A percentile compares a stretch with the other conserved stretches of the same genome.
These are phyloP conservation scores for Acleris holmiana DNA, from an alignment of 2,888 invertebrate genomes.

Conservation along the genomic window DNA sequence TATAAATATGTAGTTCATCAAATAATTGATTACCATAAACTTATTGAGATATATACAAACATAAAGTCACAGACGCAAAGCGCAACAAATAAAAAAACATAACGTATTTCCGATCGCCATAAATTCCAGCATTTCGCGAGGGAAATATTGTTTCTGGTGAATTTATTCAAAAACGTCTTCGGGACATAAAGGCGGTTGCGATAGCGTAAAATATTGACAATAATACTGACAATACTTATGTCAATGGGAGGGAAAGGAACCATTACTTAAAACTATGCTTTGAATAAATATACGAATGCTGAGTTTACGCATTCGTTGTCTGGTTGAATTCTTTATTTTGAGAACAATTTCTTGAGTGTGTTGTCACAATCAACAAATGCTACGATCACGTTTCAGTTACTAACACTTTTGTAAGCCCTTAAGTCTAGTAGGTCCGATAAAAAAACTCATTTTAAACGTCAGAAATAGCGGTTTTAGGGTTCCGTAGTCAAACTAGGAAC, in stretches of 20 bases:
- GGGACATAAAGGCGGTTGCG: slow-evolving; percentile 39
- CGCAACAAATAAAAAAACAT: slow-evolving; percentile 32
- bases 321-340: too few relatives aligned
- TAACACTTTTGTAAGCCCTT: too few relatives aligned
- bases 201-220: slow-evolving; percentile 59
- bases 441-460: too few relatives aligned
- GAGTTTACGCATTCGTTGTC: not conserved
- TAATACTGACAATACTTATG: slow-evolving; percentile 17
- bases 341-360: too few relatives aligned
- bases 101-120: slow-evolving; percentile 37
- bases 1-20: not conserved
- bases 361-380: too few relatives aligned
- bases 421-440: too few relatives aligned
- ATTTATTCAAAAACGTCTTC: slow-evolving; percentile 42
- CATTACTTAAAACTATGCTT: slow-evolving; percentile 6
- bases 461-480: too few relatives aligned
- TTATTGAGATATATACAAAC: slow-evolving; percentile 20
- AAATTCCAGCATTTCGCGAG: slow-evolving; percentile 42
- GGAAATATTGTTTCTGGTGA: slow-evolving; percentile 51
- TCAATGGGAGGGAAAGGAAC: slow-evolving; percentile 1
- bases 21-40: not conserved
- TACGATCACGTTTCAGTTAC: too few relatives aligned
- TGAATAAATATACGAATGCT: not conserved
- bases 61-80: slow-evolving; percentile 24
- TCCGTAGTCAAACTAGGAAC: too few relatives aligned